Conservation (phyloP, 1,140 invertebrate species). For the Cepaea nemoralis region DNA sequence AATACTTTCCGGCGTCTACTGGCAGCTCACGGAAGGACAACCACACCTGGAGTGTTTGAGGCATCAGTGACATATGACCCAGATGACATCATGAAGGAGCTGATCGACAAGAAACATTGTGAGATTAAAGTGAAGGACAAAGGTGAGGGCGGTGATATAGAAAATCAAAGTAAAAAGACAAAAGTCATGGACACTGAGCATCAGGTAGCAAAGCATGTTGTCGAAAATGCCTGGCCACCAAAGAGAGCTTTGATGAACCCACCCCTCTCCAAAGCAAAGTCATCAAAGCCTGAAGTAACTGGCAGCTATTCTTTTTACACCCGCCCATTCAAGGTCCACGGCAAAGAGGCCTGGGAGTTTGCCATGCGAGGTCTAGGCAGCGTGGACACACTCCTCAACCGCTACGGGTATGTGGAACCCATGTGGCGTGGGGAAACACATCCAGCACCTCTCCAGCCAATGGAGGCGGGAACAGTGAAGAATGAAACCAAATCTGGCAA, state of each 20-base stretch:
- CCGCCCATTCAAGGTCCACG: conserved; percentile 57
- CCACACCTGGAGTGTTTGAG: conserved; percentile 17
- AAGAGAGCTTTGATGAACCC: conserved; percentile 16
- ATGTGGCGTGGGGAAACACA: neutral
- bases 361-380: conserved; percentile 63
- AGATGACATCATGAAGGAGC: conserved; percentile 15
- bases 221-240: conserved; percentile 9
- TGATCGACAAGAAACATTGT: neutral
- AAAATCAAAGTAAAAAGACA: neutral
- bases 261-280: neutral
- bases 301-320: conserved; percentile 32
- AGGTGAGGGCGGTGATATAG: neutral
- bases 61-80: neutral
- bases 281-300: neutral
- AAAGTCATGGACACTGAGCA: conserved; percentile 19
- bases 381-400: conserved; percentile 59
- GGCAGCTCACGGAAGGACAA: conserved; percentile 13
- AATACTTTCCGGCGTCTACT: conserved; percentile 34
- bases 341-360: conserved; percentile 62
- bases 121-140: neutral
- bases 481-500: neutral
- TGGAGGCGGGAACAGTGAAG: neutral
- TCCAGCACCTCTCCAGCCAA: neutral
- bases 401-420: conserved; percentile 52
- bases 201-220: neutral